These are phyloP conservation scores for Pharmacophagus antenor DNA, from an alignment of 2,888 invertebrate species.

Conservation along the genomic window DNA sequence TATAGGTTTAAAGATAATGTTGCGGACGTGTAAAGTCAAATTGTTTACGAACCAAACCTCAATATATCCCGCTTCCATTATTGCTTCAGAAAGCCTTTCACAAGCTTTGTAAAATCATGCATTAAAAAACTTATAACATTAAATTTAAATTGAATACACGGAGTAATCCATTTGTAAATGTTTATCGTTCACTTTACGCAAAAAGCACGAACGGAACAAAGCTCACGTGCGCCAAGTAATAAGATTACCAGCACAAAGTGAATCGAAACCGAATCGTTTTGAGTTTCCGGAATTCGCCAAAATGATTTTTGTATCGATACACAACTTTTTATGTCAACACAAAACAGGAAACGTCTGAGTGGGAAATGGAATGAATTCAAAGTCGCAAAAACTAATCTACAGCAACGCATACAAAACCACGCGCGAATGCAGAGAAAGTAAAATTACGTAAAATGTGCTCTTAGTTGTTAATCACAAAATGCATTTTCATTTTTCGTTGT, in stretches of 20 bases:
- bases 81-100: background rate
- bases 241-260: constrained; percentile 62
- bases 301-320: constrained; percentile 44
- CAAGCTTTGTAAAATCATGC: constrained; percentile 8
- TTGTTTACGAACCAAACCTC: constrained; percentile 6
- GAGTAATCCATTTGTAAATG: constrained; percentile 36
- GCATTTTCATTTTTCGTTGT: constrained; percentile 50
- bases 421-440: constrained; percentile 10
- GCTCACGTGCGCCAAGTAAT: constrained; percentile 71
- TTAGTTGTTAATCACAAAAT: constrained; percentile 55
- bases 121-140: constrained; percentile 28
- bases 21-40: no score
- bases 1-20: background rate
- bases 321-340: constrained; percentile 45
- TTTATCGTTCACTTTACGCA: constrained; percentile 60
- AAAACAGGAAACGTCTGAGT: constrained; percentile 57
- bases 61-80: constrained; percentile 4
- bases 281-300: constrained; percentile 65
- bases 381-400: constrained; percentile 52
- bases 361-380: constrained; percentile 40
- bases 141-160: constrained; percentile 32
- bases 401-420: constrained; percentile 41
- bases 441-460: constrained; percentile 23
- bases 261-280: constrained; percentile 52
- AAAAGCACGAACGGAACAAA: constrained; percentile 67